Percentiles rank a stretch among this genome's conserved stretches.
Conservation (phyloP, 2,113 vertebrate species). For the Kobus ellipsiprymnus region DNA sequence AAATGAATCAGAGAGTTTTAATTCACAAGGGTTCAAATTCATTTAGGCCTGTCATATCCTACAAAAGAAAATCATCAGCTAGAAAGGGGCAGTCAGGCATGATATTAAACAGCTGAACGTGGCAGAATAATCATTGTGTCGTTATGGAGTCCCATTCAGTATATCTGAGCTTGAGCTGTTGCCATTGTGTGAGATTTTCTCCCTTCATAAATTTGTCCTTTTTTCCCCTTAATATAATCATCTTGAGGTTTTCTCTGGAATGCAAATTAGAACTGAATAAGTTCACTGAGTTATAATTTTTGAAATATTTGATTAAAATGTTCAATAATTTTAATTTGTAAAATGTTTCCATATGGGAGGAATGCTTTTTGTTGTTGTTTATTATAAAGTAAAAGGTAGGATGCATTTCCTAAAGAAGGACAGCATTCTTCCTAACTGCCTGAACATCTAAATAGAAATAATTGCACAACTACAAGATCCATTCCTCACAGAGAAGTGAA, state of each 20-base stretch:
- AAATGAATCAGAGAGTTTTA: conserved; percentile 73
- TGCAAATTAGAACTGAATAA: conserved; percentile 27
- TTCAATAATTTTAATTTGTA: conserved; percentile 22
- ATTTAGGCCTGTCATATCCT: conserved; percentile 74
- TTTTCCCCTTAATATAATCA: conserved; percentile 1
- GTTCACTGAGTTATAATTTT: neutral
- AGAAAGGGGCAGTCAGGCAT: conserved; percentile 78
- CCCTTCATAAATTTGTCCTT: conserved; percentile 49
- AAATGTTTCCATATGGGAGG: neutral
- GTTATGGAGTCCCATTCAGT: conserved; percentile 54
- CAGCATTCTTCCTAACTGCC: neutral
- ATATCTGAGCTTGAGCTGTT: conserved; percentile 44
- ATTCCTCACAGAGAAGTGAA: neutral
- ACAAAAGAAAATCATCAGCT: conserved; percentile 75
- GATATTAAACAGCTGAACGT: conserved; percentile 81
- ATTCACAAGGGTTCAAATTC: conserved; percentile 76
- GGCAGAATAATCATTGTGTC: conserved; percentile 76
- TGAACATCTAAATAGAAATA: conserved; percentile 25
- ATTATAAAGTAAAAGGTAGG: neutral
- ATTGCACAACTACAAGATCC: neutral
- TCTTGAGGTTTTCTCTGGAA: conserved; percentile 42
- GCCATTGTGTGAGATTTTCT: conserved; percentile 54
- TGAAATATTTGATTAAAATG: conserved; percentile 48
- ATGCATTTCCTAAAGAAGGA: conserved; percentile 12
- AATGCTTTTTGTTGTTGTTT: conserved; percentile 26